These are phyloP conservation scores for Drosophila subobscura DNA, from an alignment of 1,140 invertebrate species.

Conservation along the genomic window DNA sequence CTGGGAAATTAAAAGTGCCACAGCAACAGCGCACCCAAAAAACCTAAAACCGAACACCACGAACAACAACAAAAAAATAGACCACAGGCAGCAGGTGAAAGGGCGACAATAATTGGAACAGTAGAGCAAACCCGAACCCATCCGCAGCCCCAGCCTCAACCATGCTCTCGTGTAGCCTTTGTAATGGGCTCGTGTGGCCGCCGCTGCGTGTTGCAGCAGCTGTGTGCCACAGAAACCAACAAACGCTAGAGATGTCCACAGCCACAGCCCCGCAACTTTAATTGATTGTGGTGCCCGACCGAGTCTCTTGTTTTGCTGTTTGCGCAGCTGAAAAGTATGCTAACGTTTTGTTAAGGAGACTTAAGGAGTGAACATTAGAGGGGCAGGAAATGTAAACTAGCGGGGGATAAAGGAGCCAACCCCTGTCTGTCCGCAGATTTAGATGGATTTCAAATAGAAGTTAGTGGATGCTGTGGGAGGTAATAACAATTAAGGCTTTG, in stretches of 20 bases:
- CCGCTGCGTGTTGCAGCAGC: conserved; percentile 33
- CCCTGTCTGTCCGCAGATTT: too few species aligned
- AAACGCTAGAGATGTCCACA: conserved; percentile 14
- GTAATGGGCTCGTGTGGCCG: conserved; percentile 25
- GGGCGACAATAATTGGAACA: conserved; percentile 68
- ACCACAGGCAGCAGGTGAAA: conserved; percentile 47
- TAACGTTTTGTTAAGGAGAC: conserved; percentile 2
- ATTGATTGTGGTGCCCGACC: conserved; percentile 36
- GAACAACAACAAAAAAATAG: conserved; percentile 11
- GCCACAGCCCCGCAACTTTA: conserved; percentile 46
- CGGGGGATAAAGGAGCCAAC: too few species aligned
- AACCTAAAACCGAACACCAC: conserved; percentile 17
- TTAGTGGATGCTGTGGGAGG: too few species aligned
- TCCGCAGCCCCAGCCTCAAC: neutral
- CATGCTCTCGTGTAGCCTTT: conserved; percentile 1
- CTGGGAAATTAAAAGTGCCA: conserved; percentile 57
- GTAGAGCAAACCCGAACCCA: conserved; percentile 28
- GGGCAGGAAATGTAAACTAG: conserved; percentile 1
- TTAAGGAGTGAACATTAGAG: neutral
- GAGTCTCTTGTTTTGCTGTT: conserved; percentile 1
- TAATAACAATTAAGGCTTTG: too few species aligned
- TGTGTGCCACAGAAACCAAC: conserved; percentile 43
- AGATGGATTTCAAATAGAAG: too few species aligned
- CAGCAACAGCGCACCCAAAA: conserved; percentile 20
- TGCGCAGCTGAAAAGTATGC: conserved; percentile 13